Evolutionary conservation across 2,113 vertebrate species (phyloP).

Genomic region (Otocyon megalotis): DNA sequence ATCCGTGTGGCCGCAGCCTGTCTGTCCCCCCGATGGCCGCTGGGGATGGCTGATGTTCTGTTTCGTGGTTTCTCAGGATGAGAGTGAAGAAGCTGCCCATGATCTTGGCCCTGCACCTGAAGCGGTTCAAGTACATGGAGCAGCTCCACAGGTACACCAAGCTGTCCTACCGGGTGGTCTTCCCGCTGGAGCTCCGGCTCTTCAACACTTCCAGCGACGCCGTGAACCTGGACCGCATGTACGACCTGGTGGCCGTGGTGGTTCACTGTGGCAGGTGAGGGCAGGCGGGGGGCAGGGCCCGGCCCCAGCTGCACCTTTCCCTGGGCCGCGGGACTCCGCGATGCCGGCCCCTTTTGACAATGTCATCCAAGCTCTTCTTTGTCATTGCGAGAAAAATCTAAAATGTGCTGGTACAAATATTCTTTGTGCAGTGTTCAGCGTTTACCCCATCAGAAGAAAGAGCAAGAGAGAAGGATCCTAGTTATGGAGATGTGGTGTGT

Average conservation of each 20-base stretch:
- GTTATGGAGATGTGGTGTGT: background rate
- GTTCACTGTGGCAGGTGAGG: slow-evolving; percentile 97
- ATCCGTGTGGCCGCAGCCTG: rapidly evolving
- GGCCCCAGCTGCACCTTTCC: background rate
- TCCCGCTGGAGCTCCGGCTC: slow-evolving; percentile 96
- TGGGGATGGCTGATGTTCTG: background rate
- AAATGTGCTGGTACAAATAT: background rate
- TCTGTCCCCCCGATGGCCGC: background rate
- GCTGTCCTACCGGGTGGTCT: slow-evolving; percentile 97
- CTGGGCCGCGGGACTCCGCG: background rate
- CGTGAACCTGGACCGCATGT: slow-evolving; percentile 97
- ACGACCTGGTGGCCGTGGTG: slow-evolving; percentile 96
- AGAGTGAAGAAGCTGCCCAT: slow-evolving; percentile 97
- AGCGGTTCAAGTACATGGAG: slow-evolving; percentile 99
- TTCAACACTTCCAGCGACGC: slow-evolving; percentile 97
- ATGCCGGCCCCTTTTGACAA: background rate
- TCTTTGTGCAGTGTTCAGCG: background rate
- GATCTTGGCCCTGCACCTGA: slow-evolving; percentile 98
- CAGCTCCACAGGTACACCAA: slow-evolving; percentile 98
- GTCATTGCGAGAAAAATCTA: background rate
- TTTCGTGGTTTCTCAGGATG: slow-evolving; percentile 89
- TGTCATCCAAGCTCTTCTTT: background rate
- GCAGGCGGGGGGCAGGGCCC: rapidly evolving
- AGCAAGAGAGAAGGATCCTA: background rate
- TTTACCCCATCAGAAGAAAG: background rate